These are phyloP conservation scores for Montipora sp. DNA, from an alignment of 64 coral and sea anemone genomes.

Conservation along the genomic window DNA sequence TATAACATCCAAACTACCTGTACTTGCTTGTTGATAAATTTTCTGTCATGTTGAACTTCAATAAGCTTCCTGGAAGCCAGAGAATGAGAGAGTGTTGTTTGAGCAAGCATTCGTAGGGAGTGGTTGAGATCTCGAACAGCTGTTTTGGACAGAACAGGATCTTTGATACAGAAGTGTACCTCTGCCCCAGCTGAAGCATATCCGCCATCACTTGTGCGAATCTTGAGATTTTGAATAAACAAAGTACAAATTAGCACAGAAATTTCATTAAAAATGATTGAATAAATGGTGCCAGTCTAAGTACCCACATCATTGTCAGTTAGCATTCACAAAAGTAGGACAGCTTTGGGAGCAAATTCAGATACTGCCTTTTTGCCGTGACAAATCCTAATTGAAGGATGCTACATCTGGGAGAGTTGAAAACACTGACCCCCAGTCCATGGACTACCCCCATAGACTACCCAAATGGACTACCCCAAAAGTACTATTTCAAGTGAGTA, in stretches of 20 bases:
- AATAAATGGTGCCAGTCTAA: too few relatives aligned
- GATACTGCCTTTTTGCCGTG: too few relatives aligned
- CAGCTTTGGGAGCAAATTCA: too few relatives aligned
- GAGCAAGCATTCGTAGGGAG: constrained; percentile 83
- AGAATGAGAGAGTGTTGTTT: constrained; percentile 85
- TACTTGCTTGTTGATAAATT: constrained; percentile 83
- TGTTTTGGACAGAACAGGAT: constrained; percentile 83
- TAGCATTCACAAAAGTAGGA: too few relatives aligned
- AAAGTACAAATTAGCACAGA: background rate
- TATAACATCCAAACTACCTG: constrained; percentile 54
- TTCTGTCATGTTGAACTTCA: constrained; percentile 82
- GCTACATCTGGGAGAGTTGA: too few relatives aligned
- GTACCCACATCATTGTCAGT: too few relatives aligned
- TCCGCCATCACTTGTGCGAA: constrained; percentile 90
- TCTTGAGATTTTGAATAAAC: constrained; percentile 14
- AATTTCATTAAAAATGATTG: background rate
- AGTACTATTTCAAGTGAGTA: too few relatives aligned
- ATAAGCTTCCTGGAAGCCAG: constrained; percentile 76
- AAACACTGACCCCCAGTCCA: too few relatives aligned
- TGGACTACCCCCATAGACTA: too few relatives aligned
- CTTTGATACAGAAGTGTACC: constrained; percentile 84
- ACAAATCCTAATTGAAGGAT: too few relatives aligned
- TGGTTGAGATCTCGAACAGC: constrained; percentile 93
- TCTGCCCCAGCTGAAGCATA: constrained; percentile 85
- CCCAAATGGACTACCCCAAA: too few relatives aligned